Conservation (phyloP, 2,113 vertebrate genomes). For the Apaloderma vittatum region DNA sequence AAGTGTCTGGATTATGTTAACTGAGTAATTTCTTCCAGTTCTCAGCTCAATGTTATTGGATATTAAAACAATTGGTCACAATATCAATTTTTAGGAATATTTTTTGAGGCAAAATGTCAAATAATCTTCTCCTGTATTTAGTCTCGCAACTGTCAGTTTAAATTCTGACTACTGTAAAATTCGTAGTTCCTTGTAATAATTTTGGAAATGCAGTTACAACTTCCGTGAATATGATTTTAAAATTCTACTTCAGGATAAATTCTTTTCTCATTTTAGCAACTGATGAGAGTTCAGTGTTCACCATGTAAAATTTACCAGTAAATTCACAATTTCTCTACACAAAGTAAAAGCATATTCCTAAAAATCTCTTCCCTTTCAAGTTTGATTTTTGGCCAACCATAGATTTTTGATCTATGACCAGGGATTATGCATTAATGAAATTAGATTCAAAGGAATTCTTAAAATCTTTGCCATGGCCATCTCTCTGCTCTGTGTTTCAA, state of each 20-base stretch:
- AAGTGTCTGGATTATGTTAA: not conserved
- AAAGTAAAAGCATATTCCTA: not conserved
- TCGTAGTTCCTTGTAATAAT: not conserved
- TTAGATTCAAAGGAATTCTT: not conserved
- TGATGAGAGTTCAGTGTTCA: not conserved
- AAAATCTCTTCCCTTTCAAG: not conserved
- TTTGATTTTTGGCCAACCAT: not conserved
- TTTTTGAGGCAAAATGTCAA: not conserved
- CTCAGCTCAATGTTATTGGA: not conserved
- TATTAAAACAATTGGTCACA: not conserved
- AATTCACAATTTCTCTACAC: not conserved
- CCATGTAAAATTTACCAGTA: not conserved
- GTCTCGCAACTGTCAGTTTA: not conserved
- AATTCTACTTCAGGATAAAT: not conserved
- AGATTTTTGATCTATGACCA: not conserved
- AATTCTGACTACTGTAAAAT: not conserved
- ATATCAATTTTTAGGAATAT: not conserved
- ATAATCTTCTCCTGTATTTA: not conserved
- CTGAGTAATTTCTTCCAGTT: not conserved
- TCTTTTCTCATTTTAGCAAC: not conserved
- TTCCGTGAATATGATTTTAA: not conserved
- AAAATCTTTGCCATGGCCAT: not conserved
- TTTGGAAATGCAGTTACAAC: not conserved
- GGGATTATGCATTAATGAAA: not conserved
- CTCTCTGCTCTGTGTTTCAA: not conserved